phyloP scores from a whole-genome alignment of 2,797 vertebrate species.

The Lithobates sylvaticus region DNA sequence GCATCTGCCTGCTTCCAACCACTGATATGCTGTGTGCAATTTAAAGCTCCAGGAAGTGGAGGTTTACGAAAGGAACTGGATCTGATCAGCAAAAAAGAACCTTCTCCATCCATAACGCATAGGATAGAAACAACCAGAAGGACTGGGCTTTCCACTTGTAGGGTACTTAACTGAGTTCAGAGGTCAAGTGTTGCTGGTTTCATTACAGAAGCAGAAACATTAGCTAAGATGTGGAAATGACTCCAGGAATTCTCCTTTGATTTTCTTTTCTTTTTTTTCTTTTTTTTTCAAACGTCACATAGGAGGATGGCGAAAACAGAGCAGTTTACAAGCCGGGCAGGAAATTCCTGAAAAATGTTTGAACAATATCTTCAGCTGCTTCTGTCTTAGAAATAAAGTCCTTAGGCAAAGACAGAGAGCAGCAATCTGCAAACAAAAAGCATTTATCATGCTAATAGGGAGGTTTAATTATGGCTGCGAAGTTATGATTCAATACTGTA shows the following conservation, averaged over 20 bases:
- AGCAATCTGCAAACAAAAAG: constrained; percentile 55
- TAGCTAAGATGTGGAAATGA: constrained; percentile 25
- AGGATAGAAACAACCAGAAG: background rate
- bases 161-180: constrained; percentile 21
- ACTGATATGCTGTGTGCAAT: constrained; percentile 63
- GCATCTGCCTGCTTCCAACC: constrained; percentile 40
- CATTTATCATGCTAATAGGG: background rate
- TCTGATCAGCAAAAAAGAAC: constrained; percentile 72
- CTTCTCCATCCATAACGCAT: constrained; percentile 74
- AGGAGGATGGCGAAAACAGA: constrained; percentile 55
- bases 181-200: constrained; percentile 31
- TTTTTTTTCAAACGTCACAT: constrained; percentile 31
- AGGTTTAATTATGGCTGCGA: background rate
- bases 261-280: background rate
- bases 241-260: constrained; percentile 29
- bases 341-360: constrained; percentile 71
- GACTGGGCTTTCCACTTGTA: background rate
- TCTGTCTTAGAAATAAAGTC: constrained; percentile 65
- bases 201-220: constrained; percentile 13
- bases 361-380: constrained; percentile 64
- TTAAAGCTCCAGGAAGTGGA: constrained; percentile 66
- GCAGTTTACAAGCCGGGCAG: constrained; percentile 67
- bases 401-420: constrained; percentile 70
- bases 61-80: constrained; percentile 72
- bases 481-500: constrained; percentile 54